Evolutionary conservation across 2,113 vertebrate species (phyloP).

Genomic region (Arvicanthis niloticus): DNA sequence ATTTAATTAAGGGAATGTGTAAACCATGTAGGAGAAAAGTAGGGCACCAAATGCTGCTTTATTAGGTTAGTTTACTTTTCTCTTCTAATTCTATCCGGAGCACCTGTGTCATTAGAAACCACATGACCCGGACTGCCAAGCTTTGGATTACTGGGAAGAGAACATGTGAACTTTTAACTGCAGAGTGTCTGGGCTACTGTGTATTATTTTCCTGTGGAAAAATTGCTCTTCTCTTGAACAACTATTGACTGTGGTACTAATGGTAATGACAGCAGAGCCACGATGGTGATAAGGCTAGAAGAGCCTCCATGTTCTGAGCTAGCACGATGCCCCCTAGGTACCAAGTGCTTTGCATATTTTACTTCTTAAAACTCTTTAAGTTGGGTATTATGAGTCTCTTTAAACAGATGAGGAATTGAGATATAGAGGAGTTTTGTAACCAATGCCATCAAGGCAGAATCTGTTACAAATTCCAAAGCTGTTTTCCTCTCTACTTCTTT

Average conservation of each 20-base stretch:
- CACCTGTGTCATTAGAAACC: conserved; percentile 69
- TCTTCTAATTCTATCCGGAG: conserved; percentile 62
- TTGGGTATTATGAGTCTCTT: conserved; percentile 24
- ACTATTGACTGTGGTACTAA: background rate
- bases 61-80: conserved; percentile 71
- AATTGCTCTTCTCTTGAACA: conserved; percentile 23
- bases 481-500: background rate
- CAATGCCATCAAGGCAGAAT: background rate
- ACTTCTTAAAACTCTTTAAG: conserved; percentile 44
- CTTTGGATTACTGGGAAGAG: conserved; percentile 43
- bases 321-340: background rate
- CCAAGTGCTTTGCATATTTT: conserved; percentile 1
- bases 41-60: conserved; percentile 78
- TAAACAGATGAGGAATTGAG: conserved; percentile 38
- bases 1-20: conserved; percentile 85
- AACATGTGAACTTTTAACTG: background rate
- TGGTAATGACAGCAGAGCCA: conserved; percentile 16
- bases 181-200: conserved; percentile 1
- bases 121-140: background rate
- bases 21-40: conserved; percentile 78
- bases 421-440: background rate
- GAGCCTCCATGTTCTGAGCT: background rate
- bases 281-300: conserved; percentile 10
- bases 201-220: conserved; percentile 30
- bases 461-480: background rate